These are phyloP conservation scores for Apis cerana DNA, from an alignment of 1,140 invertebrate genomes.

Conservation along the genomic window DNA sequence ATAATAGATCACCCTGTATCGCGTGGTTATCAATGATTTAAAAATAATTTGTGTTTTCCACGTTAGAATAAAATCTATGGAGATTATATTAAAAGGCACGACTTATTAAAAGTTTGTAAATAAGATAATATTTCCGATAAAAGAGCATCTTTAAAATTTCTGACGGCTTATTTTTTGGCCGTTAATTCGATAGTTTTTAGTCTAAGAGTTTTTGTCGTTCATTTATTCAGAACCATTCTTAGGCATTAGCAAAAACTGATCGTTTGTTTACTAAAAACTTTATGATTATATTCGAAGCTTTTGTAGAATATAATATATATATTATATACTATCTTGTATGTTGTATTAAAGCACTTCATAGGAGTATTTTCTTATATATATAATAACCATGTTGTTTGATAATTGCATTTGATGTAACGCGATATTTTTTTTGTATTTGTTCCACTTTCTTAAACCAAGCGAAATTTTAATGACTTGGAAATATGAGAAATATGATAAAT, in stretches of 20 bases:
- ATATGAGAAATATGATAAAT: constrained; percentile 26
- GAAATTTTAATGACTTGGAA: constrained; percentile 33
- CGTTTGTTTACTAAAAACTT: constrained; percentile 52
- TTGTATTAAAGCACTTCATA: constrained; percentile 62
- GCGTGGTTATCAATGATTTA: constrained; percentile 62
- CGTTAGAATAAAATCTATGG: constrained; percentile 68
- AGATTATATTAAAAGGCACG: constrained; percentile 75
- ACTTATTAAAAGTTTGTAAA: constrained; percentile 75
- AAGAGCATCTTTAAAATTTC: constrained; percentile 71
- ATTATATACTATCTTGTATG: constrained; percentile 33
- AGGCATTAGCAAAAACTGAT: constrained; percentile 42
- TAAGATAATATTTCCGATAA: constrained; percentile 64
- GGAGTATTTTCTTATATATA: constrained; percentile 57
- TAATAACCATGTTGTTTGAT: constrained; percentile 56
- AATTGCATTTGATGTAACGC: constrained; percentile 45
- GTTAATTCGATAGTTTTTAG: constrained; percentile 31
- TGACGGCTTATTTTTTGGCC: constrained; percentile 41
- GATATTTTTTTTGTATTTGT: constrained; percentile 47
- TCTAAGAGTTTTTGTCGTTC: constrained; percentile 30
- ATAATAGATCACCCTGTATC: constrained; percentile 64
- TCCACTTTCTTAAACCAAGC: constrained; percentile 32
- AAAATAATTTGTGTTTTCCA: constrained; percentile 70
- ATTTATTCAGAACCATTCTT: constrained; percentile 31
- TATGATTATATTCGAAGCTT: constrained; percentile 47
- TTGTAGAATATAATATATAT: constrained; percentile 24